phyloP scores from a whole-genome alignment of 2,797 vertebrate genomes.

The Myiotriccus ornatus region DNA sequence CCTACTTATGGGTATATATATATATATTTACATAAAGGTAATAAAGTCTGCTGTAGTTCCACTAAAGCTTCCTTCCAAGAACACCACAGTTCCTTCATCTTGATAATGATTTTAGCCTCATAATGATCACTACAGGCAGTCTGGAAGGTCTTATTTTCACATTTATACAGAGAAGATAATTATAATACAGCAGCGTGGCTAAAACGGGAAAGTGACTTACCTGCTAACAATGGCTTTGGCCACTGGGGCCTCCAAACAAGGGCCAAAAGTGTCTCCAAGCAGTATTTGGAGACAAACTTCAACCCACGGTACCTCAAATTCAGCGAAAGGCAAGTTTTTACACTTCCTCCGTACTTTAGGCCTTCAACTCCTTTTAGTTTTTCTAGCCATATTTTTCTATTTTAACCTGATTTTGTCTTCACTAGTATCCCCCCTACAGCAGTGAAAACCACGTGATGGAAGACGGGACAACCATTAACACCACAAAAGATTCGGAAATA shows the following conservation, averaged over 20 bases:
- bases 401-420: background rate
- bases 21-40: background rate
- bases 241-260: background rate
- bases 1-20: fast-evolving
- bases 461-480: fast-evolving
- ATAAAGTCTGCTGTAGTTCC: background rate
- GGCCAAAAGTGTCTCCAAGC: background rate
- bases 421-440: background rate
- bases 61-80: background rate
- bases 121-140: background rate
- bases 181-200: background rate
- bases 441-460: background rate
- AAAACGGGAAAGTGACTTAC: constrained; percentile 48
- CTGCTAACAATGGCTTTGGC: constrained; percentile 13
- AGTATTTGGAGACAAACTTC: background rate
- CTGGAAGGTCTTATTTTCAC: constrained; percentile 7
- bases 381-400: background rate
- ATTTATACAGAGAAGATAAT: constrained; percentile 15
- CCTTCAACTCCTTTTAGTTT: background rate
- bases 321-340: background rate
- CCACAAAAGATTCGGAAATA: fast-evolving
- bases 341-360: fast-evolving
- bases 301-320: background rate
- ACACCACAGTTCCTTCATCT: background rate
- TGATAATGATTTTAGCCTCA: background rate